Evolutionary conservation across 2,113 vertebrate genomes (phyloP).

Genomic region (Serinus canaria): DNA sequence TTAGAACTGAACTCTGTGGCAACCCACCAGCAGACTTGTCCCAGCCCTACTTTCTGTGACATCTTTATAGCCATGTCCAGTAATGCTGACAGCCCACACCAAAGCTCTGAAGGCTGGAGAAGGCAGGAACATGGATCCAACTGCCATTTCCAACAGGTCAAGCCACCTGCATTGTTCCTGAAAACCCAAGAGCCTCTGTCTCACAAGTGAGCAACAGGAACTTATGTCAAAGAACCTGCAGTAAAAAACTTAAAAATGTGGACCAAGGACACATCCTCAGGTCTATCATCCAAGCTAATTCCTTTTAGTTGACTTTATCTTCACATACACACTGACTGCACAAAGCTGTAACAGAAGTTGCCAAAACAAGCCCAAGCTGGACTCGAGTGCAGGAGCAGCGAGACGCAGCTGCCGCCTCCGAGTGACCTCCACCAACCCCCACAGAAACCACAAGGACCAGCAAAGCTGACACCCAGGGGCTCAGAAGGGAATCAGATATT

Average conservation of each 20-base stretch:
- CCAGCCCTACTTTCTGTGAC: neutral
- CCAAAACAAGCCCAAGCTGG: neutral
- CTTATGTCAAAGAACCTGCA: neutral
- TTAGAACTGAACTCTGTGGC: neutral
- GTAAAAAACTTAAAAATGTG: neutral
- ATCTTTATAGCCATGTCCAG: neutral
- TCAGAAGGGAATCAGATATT: constrained; percentile 58
- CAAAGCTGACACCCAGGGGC: constrained; percentile 25
- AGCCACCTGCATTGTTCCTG: neutral
- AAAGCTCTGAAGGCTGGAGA: neutral
- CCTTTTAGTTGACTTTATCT: neutral
- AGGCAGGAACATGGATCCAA: fast-evolving
- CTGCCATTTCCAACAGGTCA: neutral
- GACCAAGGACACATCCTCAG: neutral
- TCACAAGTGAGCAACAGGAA: neutral
- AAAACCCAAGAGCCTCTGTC: neutral
- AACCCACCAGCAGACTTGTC: neutral
- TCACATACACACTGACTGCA: neutral
- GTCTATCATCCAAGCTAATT: neutral
- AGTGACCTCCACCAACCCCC: neutral
- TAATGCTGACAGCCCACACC: neutral
- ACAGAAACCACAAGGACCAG: constrained; percentile 2
- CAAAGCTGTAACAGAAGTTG: neutral
- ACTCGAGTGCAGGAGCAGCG: neutral
- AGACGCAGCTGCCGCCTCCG: neutral